phyloP scores from a whole-genome alignment of 1,140 invertebrate genomes.

The Varroa destructor region DNA sequence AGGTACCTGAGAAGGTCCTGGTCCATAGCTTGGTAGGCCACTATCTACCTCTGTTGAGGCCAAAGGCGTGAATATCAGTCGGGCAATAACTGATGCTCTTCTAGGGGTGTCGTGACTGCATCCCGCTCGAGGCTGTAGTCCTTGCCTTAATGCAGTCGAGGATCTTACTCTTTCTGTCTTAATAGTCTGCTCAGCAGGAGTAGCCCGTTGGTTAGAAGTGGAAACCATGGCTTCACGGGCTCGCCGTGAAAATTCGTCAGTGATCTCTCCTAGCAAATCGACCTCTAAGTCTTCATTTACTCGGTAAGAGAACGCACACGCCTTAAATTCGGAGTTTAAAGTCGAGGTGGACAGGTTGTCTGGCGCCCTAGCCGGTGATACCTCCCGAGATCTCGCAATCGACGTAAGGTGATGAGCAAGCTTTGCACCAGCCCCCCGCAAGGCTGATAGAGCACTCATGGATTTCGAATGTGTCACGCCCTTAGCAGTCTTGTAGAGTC shows the following conservation, averaged over 20 bases:
- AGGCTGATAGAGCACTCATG: not conserved
- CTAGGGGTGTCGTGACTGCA: not conserved
- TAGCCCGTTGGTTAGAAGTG: not conserved
- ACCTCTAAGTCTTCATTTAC: not conserved
- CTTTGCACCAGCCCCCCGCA: not conserved
- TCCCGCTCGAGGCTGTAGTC: not conserved
- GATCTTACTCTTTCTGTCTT: not conserved
- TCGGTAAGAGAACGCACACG: conserved; percentile 15
- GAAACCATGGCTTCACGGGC: not conserved
- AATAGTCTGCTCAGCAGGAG: not conserved
- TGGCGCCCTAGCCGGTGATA: not conserved
- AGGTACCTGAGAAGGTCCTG: not conserved
- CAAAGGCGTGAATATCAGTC: not conserved
- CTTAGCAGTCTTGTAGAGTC: not conserved
- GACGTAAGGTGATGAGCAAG: conserved; percentile 15
- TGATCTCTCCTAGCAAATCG: not conserved
- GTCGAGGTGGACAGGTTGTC: not conserved
- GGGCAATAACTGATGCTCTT: not conserved
- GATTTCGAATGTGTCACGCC: conserved; percentile 14
- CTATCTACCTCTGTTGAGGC: not conserved
- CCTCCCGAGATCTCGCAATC: not conserved
- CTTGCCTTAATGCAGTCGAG: not conserved
- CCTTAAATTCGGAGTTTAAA: not conserved
- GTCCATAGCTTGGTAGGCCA: not conserved
- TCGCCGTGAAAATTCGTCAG: not conserved